Conservation (phyloP, 2,797 vertebrate genomes). For the Rhynchonycteris naso region DNA sequence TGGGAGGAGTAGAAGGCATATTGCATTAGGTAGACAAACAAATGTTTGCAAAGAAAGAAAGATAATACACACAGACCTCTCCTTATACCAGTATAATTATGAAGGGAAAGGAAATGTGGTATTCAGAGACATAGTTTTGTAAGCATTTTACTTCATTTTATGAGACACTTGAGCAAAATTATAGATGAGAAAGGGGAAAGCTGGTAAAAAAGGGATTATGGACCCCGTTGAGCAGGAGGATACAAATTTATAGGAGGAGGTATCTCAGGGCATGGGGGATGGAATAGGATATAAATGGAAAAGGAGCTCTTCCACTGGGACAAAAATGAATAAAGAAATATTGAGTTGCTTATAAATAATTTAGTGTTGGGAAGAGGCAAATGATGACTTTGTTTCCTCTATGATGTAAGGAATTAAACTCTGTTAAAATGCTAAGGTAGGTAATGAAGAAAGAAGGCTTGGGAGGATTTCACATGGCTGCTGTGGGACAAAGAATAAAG, state of each 20-base stretch:
- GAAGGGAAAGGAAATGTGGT: background rate
- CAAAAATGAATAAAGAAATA: constrained; percentile 32
- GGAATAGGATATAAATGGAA: background rate
- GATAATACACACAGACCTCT: background rate
- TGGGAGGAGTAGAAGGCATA: background rate
- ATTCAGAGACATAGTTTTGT: background rate
- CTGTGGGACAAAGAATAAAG: background rate
- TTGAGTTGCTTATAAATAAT: background rate
- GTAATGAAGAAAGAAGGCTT: background rate
- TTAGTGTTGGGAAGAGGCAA: background rate
- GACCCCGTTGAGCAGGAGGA: background rate
- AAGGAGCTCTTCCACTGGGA: background rate
- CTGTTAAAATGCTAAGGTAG: background rate
- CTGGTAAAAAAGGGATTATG: background rate
- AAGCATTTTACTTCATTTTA: background rate
- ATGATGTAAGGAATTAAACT: background rate
- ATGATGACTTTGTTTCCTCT: background rate
- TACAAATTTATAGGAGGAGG: background rate
- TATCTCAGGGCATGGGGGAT: background rate
- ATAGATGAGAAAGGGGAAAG: background rate
- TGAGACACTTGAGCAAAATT: background rate
- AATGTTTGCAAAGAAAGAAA: background rate
- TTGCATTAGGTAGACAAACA: background rate
- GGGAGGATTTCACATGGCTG: background rate
- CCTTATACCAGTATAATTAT: background rate